Evolutionary conservation across 2,888 invertebrate species (phyloP).

Genomic region (Drosophila ustulata): DNA sequence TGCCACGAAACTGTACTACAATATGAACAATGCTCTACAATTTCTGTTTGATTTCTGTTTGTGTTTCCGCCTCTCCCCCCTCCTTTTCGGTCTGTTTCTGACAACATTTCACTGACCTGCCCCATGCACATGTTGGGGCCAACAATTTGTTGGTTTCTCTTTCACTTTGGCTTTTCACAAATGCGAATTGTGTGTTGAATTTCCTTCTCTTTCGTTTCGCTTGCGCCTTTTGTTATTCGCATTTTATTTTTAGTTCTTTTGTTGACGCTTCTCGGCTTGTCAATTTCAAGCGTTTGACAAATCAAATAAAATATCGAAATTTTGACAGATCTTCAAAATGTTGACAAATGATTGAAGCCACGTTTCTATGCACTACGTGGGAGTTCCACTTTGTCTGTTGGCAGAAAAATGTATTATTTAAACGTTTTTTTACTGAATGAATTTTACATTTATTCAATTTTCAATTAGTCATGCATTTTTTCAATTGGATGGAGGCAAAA

Average conservation of each 20-base stretch:
- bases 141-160: conserved; percentile 36
- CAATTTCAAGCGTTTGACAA: conserved; percentile 61
- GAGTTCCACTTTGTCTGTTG: neutral
- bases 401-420: neutral
- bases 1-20: conserved; percentile 18
- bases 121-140: conserved; percentile 34
- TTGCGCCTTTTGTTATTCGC: conserved; percentile 12
- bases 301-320: conserved; percentile 41
- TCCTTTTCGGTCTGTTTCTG: conserved; percentile 23
- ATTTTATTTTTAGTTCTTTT: conserved; percentile 16
- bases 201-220: conserved; percentile 16
- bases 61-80: conserved; percentile 7
- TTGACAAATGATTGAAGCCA: conserved; percentile 24
- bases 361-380: neutral
- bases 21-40: conserved; percentile 41
- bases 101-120: conserved; percentile 66
- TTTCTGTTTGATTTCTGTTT: conserved; percentile 61
- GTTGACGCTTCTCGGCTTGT: conserved; percentile 48
- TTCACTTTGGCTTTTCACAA: conserved; percentile 26
- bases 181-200: conserved; percentile 27
- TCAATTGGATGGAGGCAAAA: neutral
- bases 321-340: conserved; percentile 44
- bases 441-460: conserved; percentile 1
- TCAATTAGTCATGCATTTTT: neutral
- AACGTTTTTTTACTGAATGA: neutral